Evolutionary conservation across 2,113 vertebrate species (phyloP).

Genomic region (Aramus guarauna): DNA sequence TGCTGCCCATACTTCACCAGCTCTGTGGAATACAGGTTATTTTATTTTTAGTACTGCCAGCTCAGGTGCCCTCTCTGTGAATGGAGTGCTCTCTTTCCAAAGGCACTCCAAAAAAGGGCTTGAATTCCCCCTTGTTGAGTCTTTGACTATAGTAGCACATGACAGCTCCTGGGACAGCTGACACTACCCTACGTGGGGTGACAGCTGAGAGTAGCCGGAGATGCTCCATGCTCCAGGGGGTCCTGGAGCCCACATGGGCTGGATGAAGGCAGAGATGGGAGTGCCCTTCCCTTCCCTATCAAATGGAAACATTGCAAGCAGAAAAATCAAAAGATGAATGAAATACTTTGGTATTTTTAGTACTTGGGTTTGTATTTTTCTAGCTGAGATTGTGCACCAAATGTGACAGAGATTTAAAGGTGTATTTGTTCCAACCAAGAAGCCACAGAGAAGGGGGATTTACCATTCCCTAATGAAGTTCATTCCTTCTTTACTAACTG

Average conservation of each 20-base stretch:
- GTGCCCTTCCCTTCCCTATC: too few relatives aligned
- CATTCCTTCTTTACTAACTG: neutral
- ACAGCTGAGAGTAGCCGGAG: neutral
- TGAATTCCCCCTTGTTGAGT: neutral
- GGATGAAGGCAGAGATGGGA: neutral
- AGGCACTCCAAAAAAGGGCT: neutral
- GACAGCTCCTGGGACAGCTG: neutral
- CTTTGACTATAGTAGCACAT: rapidly evolving
- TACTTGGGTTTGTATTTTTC: neutral
- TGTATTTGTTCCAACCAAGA: neutral
- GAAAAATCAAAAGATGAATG: neutral
- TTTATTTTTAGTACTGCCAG: neutral
- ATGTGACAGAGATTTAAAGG: neutral
- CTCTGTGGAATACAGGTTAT: neutral
- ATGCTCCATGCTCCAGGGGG: too few relatives aligned
- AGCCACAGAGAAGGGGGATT: neutral
- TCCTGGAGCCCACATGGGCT: neutral
- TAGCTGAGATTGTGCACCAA: neutral
- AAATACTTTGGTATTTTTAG: neutral
- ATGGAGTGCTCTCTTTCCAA: neutral
- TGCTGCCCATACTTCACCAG: neutral
- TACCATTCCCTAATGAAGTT: neutral
- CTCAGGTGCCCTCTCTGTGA: neutral
- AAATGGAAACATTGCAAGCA: neutral
- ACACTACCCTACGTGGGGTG: rapidly evolving